Percentiles rank a stretch among this genome's conserved stretches.
phyloP scores from a whole-genome alignment of 2,888 invertebrate species.

The Smittia sp. region DNA sequence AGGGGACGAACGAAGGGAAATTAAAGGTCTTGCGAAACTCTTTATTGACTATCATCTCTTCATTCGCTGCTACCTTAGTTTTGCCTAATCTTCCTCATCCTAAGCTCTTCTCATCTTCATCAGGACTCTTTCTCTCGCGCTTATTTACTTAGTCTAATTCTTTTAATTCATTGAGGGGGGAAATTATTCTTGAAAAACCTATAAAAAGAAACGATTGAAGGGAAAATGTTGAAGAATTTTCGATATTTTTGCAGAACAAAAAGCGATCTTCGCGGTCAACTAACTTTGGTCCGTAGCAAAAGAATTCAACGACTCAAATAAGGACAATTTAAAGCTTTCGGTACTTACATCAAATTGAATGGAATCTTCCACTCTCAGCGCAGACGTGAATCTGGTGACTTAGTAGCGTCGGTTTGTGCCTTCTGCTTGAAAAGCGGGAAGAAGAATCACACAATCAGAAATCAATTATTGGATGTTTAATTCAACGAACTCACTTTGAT shows the following conservation, averaged over 20 bases:
- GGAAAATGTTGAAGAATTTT: neutral
- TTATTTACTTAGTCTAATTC: neutral
- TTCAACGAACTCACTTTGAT: slow-evolving; percentile 25
- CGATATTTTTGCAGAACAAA: no score
- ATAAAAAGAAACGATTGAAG: neutral
- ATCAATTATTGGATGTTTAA: neutral
- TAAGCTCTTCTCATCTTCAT: neutral
- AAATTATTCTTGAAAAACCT: slow-evolving; percentile 12
- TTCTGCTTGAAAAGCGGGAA: neutral
- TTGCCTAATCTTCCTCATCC: neutral
- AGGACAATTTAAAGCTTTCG: neutral
- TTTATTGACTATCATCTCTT: no score
- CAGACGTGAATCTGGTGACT: neutral
- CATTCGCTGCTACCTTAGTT: no score
- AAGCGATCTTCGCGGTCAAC: no score
- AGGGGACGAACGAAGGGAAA: no score
- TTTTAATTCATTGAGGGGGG: neutral
- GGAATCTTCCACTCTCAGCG: neutral
- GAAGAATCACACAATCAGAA: neutral
- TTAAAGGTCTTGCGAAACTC: no score
- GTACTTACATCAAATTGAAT: neutral
- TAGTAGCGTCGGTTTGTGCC: slow-evolving; percentile 15
- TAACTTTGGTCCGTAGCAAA: no score
- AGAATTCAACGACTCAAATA: no score
- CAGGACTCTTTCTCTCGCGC: neutral